Evolutionary conservation across 2,888 invertebrate genomes (phyloP).

Genomic region (Caenorhabditis sp.): DNA sequence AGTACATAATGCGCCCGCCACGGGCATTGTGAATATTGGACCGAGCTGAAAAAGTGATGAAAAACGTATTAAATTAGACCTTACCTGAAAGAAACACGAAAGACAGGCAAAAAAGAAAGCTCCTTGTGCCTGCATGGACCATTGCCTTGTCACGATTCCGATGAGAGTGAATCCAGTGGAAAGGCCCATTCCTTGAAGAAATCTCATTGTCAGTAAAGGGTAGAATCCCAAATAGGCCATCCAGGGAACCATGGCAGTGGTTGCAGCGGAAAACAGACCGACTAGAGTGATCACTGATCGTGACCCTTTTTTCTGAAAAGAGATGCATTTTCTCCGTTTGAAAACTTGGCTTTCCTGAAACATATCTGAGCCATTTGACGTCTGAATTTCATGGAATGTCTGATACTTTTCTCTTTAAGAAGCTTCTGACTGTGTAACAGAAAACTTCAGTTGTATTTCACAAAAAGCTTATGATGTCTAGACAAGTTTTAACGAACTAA

Average conservation of each 20-base stretch:
- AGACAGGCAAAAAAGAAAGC: constrained; percentile 63
- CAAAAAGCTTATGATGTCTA: no score
- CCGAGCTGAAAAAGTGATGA: constrained; percentile 43
- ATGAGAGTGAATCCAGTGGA: constrained; percentile 61
- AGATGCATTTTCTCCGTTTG: neutral
- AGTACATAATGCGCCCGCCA: constrained; percentile 67
- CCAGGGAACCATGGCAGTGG: constrained; percentile 61
- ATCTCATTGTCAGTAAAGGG: constrained; percentile 59
- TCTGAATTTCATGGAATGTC: no score
- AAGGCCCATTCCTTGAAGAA: constrained; percentile 63
- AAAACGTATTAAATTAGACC: neutral
- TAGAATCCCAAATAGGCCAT: constrained; percentile 56
- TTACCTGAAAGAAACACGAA: constrained; percentile 64
- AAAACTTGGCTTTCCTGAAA: no score
- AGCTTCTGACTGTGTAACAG: no score
- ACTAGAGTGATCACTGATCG: constrained; percentile 51
- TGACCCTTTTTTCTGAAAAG: constrained; percentile 54
- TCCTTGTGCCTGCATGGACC: constrained; percentile 62
- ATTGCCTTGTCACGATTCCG: constrained; percentile 63
- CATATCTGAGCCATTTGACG: no score
- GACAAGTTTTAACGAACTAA: no score
- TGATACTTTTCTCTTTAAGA: no score
- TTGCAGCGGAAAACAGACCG: constrained; percentile 57
- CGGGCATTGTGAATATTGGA: constrained; percentile 71
- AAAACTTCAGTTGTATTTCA: no score